Conservation (phyloP, 2,888 invertebrate genomes). For the Hyalella azteca region DNA sequence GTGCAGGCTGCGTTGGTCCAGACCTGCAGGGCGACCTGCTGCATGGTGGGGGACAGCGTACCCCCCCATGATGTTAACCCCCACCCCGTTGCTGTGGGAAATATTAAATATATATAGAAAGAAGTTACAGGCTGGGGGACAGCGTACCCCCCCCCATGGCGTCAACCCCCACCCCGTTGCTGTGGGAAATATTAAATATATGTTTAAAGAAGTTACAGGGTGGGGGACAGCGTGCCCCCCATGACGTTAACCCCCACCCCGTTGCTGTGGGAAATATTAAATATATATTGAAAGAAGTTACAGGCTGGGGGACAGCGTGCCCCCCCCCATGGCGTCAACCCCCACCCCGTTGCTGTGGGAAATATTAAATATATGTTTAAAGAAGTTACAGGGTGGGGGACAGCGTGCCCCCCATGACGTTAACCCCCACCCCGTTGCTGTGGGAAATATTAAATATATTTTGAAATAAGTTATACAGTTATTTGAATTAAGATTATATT, state of each 20-base stretch:
- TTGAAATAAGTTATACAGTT: too few relatives aligned
- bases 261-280: constrained; percentile 24
- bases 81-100: constrained; percentile 44
- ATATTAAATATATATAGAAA: background rate
- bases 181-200: background rate
- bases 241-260: constrained; percentile 41
- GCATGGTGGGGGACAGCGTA: constrained; percentile 1
- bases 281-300: too few relatives aligned
- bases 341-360: constrained; percentile 43
- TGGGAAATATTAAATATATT: background rate
- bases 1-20: constrained; percentile 39
- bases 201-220: too few relatives aligned
- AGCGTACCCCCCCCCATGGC: background rate
- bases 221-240: background rate
- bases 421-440: constrained; percentile 46
- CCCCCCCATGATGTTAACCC: constrained; percentile 34
- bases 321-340: constrained; percentile 16
- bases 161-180: constrained; percentile 43
- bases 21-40: constrained; percentile 35
- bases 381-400: constrained; percentile 25
- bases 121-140: constrained; percentile 30
- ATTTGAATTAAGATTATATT: too few relatives aligned
- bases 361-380: background rate
- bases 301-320: background rate
- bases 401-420: constrained; percentile 3